phyloP scores from a whole-genome alignment of 2,113 vertebrate genomes.

The Megaceryle maxima region DNA sequence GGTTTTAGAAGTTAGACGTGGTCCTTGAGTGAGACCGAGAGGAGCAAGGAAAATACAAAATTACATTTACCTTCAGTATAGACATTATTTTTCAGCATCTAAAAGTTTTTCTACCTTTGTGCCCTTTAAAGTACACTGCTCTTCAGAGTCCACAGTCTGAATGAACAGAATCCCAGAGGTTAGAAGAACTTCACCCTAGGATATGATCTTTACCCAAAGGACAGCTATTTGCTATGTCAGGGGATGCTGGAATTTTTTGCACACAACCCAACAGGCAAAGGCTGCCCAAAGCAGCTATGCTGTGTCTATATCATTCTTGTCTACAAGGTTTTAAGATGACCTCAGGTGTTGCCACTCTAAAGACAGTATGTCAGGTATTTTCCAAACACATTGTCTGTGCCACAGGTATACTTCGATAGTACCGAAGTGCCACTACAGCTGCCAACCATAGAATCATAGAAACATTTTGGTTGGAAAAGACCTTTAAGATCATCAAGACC shows the following conservation, averaged over 20 bases:
- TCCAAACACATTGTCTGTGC: neutral
- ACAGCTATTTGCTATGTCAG: neutral
- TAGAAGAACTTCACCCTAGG: neutral
- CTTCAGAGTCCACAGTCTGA: neutral
- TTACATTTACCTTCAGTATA: neutral
- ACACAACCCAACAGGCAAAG: neutral
- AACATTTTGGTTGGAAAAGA: no score
- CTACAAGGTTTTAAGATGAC: neutral
- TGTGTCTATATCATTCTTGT: neutral
- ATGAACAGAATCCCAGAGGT: neutral
- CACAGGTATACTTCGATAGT: neutral
- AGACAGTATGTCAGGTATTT: neutral
- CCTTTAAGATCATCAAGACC: no score
- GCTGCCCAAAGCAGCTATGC: neutral
- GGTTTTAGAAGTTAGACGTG: neutral
- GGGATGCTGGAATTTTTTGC: neutral
- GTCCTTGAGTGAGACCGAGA: neutral
- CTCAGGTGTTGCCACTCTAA: neutral
- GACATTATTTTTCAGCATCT: neutral
- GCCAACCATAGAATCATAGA: no score
- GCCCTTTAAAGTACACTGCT: neutral
- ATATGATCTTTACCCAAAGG: neutral
- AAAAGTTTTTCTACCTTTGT: neutral
- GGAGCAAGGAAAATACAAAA: neutral
- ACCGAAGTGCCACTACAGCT: neutral